Conservation (phyloP, 2,888 invertebrate genomes). For the Nineta flava region DNA sequence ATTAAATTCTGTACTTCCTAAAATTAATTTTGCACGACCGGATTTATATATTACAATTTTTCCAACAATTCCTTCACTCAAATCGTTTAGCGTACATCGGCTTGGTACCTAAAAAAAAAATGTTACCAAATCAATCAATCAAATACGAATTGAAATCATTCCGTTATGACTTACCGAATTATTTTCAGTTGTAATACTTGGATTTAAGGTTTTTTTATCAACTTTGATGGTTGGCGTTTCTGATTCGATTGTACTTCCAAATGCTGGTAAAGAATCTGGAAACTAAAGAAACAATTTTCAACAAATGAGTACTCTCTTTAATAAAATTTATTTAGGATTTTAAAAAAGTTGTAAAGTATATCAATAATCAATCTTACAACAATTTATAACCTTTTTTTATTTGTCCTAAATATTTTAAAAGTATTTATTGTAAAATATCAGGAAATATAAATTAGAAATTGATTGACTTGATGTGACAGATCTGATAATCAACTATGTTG, state of each 20-base stretch:
- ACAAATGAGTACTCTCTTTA: background rate
- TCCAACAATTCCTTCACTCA: constrained; percentile 42
- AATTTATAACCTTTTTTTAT: no score
- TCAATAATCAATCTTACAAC: no score
- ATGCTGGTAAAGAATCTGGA: constrained; percentile 22
- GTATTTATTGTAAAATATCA: no score
- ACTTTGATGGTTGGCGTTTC: background rate
- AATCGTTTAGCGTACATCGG: constrained; percentile 27
- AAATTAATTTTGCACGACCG: constrained; percentile 35
- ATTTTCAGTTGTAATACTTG: constrained; percentile 4
- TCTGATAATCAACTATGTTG: no score
- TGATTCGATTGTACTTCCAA: constrained; percentile 15
- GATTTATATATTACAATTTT: constrained; percentile 39
- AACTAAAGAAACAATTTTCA: constrained; percentile 16
- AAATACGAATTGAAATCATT: background rate
- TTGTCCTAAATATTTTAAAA: no score
- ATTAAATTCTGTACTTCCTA: constrained; percentile 40
- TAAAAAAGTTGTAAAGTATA: no score
- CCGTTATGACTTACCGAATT: background rate
- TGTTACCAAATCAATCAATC: constrained; percentile 1
- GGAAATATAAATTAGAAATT: no score
- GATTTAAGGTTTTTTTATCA: background rate
- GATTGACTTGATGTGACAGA: no score
- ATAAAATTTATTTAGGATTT: no score
- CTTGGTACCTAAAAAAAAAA: constrained; percentile 21